Base-by-base conservation (phyloP, 30 jellyfish, hydroid and myxozoan species). In the Hydra vulgaris region DNA sequence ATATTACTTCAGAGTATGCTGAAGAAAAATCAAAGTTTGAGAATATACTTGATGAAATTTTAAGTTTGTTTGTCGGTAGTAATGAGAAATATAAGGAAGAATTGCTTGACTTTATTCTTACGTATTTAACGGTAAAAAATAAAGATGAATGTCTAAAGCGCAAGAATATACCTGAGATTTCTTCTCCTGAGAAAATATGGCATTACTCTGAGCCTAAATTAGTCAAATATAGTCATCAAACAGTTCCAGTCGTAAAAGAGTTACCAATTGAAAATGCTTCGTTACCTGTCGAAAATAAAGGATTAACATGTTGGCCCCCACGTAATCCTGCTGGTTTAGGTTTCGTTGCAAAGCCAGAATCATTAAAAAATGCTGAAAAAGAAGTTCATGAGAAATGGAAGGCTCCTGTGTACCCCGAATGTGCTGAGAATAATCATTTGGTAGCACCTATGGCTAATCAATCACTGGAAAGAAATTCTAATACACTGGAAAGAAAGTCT, bases 261-360 rank as follows among this genome's bases (percentile, higher is more conserved):
- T 3, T 69, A 8, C 27, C 27, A 15, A 5, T 15, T 69, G 8
- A 69, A 69, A 69, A 69, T 19, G 15, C 15, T 69, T 21, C 76
- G 76, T 69, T 69, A 69, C 8, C 25, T 19, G 76, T 24, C 26
- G 54, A 73, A 16, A 25, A 61, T 3, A 12, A 5, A 40, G 61
- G 61, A 3, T 40, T 40, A 40, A 27, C 89, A 16, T 73, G 89
- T 27, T 88, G 96, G 96, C 96, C 96, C 0, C 96, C 95, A 15
- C 70, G 88, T 53, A 79, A 69, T 70, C 95, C 90, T 16, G 26
- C 23, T 21, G 73, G 52, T 1, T 80, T 40, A 12, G 88, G 80
- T 12, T 27, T 23, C 12, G 55, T 53, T 61, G 81, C 52, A 12
- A 61, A 27, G 23, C 86, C 53, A 78, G 55, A 76, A n/a, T 17